Base-by-base conservation (phyloP, 2,888 invertebrate species). In the Ommatoiulus sabulosus region DNA sequence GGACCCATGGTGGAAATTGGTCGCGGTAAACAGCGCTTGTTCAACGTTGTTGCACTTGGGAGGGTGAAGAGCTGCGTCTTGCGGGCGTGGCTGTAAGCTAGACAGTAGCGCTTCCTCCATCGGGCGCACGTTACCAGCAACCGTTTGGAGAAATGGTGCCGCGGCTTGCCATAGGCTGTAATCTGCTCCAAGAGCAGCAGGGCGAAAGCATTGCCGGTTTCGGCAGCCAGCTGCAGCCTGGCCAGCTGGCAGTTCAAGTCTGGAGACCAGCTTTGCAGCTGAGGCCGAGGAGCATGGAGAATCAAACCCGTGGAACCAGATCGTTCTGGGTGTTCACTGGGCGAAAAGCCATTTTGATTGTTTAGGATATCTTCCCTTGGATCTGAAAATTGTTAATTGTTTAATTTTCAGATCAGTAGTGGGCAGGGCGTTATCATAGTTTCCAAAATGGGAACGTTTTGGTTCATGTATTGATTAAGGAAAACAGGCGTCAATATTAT, bases 151-250 rank as follows among this genome's bases (percentile, higher is more conserved):
- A 80, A 80, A 12, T 80, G 80, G 20, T 80, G 80, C 10, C 80
- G 80, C 4, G 35, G 80, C 35, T 80, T 80, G 35, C 80, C 80
- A 35, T 35, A 80, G 35, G 80, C 80, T 12, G 12, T 10, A 35
- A 80, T 80, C 80, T 80, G 80, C 80, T 80, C 80, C 80, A 80
- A 35, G 10, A 80, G 80, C 3, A 80, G 35, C 10, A 80, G 35
- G 1, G 80, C 80, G 15, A 24, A 10, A 12, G 35, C 80, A 5
- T 80, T 35, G 20, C 80, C 80, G 8, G 35, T 80, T 5, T 80
- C 35, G 35, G 80, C 80, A 12, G 12, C 80, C 35, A 35, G 80
- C 35, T 80, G 12, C 10, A 80, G 12, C 10, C 12, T 35, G 35
- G 35, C 80, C 35, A 80, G 80, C 24, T 80, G 80, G 12, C 35